Conservation (phyloP, 2,113 vertebrate species). For the Microcebus tavaratra region DNA sequence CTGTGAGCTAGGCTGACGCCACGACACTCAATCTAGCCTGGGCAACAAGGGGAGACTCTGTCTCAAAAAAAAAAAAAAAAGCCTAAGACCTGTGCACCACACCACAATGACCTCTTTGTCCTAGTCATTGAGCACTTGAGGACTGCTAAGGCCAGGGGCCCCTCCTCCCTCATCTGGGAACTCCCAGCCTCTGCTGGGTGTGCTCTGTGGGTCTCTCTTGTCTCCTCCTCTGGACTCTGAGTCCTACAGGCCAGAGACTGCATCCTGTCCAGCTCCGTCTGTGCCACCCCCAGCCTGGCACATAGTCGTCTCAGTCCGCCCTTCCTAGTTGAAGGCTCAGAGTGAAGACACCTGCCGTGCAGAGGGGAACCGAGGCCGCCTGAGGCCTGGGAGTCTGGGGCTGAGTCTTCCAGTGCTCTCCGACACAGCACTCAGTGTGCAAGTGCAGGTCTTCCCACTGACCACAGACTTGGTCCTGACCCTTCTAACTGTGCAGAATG, state of each 20-base stretch:
- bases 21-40: too few relatives aligned
- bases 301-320: not conserved
- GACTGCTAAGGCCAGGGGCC: fast-evolving
- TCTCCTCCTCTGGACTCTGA: not conserved
- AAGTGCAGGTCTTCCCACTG: not conserved
- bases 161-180: not conserved
- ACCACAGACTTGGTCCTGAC: not conserved
- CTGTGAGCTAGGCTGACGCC: too few relatives aligned
- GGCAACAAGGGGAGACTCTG: too few relatives aligned
- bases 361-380: not conserved
- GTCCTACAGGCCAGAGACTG: not conserved
- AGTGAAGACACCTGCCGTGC: not conserved
- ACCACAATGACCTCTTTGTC: not conserved
- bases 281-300: not conserved
- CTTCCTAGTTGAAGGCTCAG: not conserved
- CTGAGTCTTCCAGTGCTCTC: not conserved
- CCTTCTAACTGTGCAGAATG: not conserved
- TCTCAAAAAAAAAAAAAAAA: too few relatives aligned
- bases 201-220: not conserved
- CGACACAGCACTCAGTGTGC: not conserved
- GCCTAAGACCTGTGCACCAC: too few relatives aligned
- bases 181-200: not conserved
- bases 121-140: not conserved
- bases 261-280: not conserved
- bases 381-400: too few relatives aligned